Base-by-base conservation (phyloP, 2,888 invertebrate genomes). In the Cantharis rufa region DNA sequence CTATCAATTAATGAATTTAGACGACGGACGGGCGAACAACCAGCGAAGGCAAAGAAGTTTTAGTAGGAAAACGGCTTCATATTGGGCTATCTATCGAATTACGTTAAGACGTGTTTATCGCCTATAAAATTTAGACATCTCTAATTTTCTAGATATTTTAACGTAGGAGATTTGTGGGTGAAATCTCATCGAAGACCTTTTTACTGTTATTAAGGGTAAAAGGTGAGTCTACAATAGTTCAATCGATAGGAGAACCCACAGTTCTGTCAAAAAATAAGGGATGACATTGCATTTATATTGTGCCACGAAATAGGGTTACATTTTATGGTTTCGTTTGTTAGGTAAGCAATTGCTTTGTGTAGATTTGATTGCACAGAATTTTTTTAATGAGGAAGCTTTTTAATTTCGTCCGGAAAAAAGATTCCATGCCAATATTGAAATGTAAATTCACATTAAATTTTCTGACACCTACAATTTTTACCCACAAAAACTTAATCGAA, bases 261-360 rank as follows among this genome's bases (percentile, higher is more conserved):
- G 70, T 62, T 70, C 62, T 72, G 48, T 68, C 69, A 66, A 77
- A 77, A 77, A 77, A 77, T 74, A 77, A 77, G 77, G 74, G 74
- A 74, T 77, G 73, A 69, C 73, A 76, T 74, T 69, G 77, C 74
- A 74, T 77, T 77, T 71, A 61, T 77, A 74, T 74, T 62, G 69
- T 32, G 62, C 66, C 77, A 70, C 74, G 74, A 77, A 77, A 74
- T 77, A 69, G 74, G 77, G 63, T 74, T 74, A 71, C 71, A 74
- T 77, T 77, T 77, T 77, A 74, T 77, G 70, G 77, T 74, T 66
- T 71, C 69, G 74, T 74, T 68, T 74, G 71, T 74, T 76, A 73
- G 74, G 69, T 73, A 77, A 77, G 70, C 74, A 74, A 75, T 77
- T 77, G 77, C 74, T 69, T 77, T 48, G 71, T 74, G 71, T 16